Conservation (phyloP, 2,113 vertebrate species). For the Psammodynastes pulverulentus region DNA sequence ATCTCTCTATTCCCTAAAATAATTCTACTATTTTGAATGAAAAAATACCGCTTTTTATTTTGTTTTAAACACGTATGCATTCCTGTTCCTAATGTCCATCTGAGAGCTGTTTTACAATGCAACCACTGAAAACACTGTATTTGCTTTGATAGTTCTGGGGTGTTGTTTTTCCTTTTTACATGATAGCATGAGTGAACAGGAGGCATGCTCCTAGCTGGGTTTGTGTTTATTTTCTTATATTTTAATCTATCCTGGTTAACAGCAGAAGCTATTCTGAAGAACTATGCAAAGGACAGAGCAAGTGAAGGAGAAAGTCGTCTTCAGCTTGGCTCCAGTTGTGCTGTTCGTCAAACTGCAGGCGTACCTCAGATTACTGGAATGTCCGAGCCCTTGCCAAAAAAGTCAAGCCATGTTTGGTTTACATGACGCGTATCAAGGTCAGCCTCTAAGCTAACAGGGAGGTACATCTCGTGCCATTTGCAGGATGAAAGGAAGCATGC, state of each 20-base stretch:
- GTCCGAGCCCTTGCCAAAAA: background rate
- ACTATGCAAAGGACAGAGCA: background rate
- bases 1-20: background rate
- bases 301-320: background rate
- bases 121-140: background rate
- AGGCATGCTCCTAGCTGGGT: background rate
- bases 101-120: background rate
- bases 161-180: background rate
- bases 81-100: background rate
- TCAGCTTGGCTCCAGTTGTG: background rate
- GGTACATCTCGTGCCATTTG: background rate
- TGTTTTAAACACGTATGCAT: background rate
- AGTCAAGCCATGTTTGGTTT: background rate
- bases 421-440: constrained; percentile 7
- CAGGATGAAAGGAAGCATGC: background rate
- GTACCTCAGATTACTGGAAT: background rate
- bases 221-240: background rate
- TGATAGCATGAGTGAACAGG: too few relatives aligned
- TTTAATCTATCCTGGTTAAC: background rate
- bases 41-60: background rate
- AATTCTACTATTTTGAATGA: background rate
- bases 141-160: background rate
- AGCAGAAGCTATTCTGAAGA: background rate
- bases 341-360: constrained; percentile 15
- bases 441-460: background rate